phyloP scores from a whole-genome alignment of 1,140 invertebrate species.

The Heliothis subflexa region DNA sequence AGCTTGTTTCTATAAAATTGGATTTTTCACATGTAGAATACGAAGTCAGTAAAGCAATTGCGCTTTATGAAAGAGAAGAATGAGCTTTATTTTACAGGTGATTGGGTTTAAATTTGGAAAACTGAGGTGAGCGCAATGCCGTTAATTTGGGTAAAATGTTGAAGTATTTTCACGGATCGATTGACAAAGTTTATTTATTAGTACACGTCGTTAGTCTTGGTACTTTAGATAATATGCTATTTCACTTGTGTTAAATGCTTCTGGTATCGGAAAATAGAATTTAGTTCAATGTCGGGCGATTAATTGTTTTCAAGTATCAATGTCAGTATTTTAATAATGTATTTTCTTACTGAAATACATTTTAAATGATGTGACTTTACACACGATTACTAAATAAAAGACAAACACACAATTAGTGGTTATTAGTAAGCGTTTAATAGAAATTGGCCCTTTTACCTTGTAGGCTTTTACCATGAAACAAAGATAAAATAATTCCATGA shows the following conservation, averaged over 20 bases:
- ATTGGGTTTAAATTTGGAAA: not conserved
- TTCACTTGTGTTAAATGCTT: no score
- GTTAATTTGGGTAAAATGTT: not conserved
- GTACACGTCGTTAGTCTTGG: not conserved
- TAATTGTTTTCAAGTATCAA: not conserved
- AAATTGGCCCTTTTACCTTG: not conserved
- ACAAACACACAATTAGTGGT: not conserved
- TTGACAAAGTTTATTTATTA: not conserved
- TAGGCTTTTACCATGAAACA: no score
- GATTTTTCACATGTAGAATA: conserved; percentile 30
- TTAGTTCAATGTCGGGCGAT: no score
- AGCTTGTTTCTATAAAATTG: conserved; percentile 7
- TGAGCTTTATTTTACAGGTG: not conserved
- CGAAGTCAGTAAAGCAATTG: conserved; percentile 28
- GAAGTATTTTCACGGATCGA: not conserved
- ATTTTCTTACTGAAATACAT: no score
- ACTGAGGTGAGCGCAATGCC: not conserved
- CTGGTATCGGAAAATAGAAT: no score
- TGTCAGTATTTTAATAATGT: no score
- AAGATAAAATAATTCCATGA: conserved; percentile 16
- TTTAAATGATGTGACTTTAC: no score
- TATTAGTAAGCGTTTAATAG: no score
- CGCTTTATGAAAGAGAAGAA: not conserved
- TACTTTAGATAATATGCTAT: no score
- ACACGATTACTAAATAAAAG: no score